Evolutionary conservation across 1,140 invertebrate species (phyloP).

Genomic region (Trichomalopsis sarcophagae): DNA sequence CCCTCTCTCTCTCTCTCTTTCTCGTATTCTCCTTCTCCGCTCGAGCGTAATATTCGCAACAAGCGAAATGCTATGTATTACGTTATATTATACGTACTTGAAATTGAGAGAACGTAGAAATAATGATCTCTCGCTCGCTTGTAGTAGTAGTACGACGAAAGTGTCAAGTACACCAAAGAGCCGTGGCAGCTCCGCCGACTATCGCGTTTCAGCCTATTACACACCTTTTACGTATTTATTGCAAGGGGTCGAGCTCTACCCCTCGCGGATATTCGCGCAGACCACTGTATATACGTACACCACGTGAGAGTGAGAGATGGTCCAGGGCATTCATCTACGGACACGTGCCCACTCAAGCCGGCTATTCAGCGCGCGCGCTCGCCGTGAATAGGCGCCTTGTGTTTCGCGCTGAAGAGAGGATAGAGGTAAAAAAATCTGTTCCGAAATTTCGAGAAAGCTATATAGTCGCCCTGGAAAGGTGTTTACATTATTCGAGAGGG

Average conservation of each 20-base stretch:
- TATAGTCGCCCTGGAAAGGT: not conserved
- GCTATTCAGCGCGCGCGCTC: not conserved
- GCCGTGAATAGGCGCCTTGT: not conserved
- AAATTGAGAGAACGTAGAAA: no score
- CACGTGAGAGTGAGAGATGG: not conserved
- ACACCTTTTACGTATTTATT: constrained; percentile 51
- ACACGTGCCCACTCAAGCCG: not conserved
- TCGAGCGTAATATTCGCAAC: no score
- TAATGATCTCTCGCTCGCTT: no score
- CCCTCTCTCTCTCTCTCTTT: no score
- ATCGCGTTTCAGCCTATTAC: constrained; percentile 63
- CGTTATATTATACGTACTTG: no score
- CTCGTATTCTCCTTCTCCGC: no score
- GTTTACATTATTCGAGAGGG: not conserved
- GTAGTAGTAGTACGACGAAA: not conserved
- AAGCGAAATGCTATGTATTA: no score
- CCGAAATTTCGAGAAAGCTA: not conserved
- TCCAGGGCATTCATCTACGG: not conserved
- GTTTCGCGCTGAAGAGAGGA: no score
- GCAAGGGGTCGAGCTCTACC: not conserved
- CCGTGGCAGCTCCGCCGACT: constrained; percentile 27
- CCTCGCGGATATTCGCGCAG: no score
- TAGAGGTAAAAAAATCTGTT: not conserved
- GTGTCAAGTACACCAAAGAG: not conserved
- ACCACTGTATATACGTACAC: no score